Evolutionary conservation across 2,888 invertebrate species (phyloP).

Genomic region (Macaria liturata): DNA sequence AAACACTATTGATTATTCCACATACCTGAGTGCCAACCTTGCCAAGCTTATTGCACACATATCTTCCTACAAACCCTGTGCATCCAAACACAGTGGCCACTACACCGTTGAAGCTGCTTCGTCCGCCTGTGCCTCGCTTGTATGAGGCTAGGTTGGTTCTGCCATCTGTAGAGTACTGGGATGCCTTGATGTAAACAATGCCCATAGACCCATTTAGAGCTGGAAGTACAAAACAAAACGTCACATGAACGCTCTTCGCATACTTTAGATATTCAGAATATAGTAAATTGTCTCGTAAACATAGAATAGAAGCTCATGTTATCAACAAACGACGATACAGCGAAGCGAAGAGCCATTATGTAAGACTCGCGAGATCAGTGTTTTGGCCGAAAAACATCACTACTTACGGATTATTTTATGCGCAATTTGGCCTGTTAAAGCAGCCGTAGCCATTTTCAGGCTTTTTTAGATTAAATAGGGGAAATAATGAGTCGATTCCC

Average conservation of each 20-base stretch:
- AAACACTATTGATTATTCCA: background rate
- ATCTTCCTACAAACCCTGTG: conserved; percentile 94
- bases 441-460: conserved; percentile 73
- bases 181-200: conserved; percentile 71
- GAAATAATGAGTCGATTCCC: conserved; percentile 13
- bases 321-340: conserved; percentile 9
- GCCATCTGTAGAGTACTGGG: conserved; percentile 81
- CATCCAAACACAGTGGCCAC: conserved; percentile 99
- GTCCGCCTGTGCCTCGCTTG: conserved; percentile 94
- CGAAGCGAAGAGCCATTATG: conserved; percentile 53
- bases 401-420: conserved; percentile 70
- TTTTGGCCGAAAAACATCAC: conserved; percentile 17
- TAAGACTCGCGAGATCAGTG: conserved; percentile 52
- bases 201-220: conserved; percentile 68
- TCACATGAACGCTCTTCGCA: background rate
- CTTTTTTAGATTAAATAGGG: conserved; percentile 27
- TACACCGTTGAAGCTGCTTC: conserved; percentile 97
- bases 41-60: conserved; percentile 95
- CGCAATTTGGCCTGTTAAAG: conserved; percentile 63
- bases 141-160: conserved; percentile 85
- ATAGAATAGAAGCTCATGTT: conserved; percentile 1
- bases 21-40: conserved; percentile 91
- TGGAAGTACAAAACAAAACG: conserved; percentile 42
- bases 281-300: background rate
- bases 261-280: no score